Evolutionary conservation across 1,140 invertebrate species (phyloP).

Genomic region (Bombyx mori): ASM3026992v2 NC_085111.1:8217501-8218000

Average conservation of each 20-base stretch:
- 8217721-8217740: background rate
- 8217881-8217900: background rate
- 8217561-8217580: too few relatives aligned
- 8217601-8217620: too few relatives aligned
- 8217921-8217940: too few relatives aligned
- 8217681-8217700: background rate
- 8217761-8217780: background rate
- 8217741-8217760: background rate
- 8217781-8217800: slow-evolving; percentile 2
- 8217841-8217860: too few relatives aligned
- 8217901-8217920: background rate
- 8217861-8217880: background rate
- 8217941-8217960: too few relatives aligned
- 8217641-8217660: background rate
- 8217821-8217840: background rate
- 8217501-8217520: too few relatives aligned
- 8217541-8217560: too few relatives aligned
- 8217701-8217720: background rate
- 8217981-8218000: too few relatives aligned
- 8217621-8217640: too few relatives aligned
- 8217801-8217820: background rate
- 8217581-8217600: too few relatives aligned
- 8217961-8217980: too few relatives aligned
- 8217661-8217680: background rate
- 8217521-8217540: too few relatives aligned